Percentiles rank a stretch among this genome's conserved stretches.
phyloP scores from a whole-genome alignment of 2,888 invertebrate species.

The Noctua fimbriata region DNA sequence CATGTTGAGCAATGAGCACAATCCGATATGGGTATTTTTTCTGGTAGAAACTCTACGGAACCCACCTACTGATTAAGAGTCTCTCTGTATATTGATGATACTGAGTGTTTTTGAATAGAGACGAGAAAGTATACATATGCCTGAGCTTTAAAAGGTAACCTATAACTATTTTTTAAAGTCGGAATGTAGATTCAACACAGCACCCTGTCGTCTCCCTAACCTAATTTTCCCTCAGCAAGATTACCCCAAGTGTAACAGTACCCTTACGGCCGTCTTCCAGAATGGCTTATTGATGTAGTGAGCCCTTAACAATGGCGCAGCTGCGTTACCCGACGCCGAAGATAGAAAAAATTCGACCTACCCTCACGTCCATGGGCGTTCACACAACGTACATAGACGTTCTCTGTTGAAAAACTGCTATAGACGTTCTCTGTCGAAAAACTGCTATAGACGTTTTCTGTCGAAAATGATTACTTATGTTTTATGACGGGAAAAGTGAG shows the following conservation, averaged over 20 bases:
- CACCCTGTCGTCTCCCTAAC: background rate
- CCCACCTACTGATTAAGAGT: background rate
- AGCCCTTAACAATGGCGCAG: conserved; percentile 82
- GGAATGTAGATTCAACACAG: background rate
- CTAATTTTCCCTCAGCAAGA: background rate
- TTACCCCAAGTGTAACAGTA: conserved; percentile 57
- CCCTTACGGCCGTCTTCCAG: conserved; percentile 77
- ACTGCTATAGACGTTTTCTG: conserved; percentile 9
- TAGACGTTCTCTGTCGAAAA: conserved; percentile 29
- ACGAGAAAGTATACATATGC: background rate
- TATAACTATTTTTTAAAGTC: background rate
- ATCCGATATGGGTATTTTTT: background rate
- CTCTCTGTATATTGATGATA: no score
- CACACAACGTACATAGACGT: conserved; percentile 5
- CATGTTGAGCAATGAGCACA: background rate
- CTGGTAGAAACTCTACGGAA: background rate
- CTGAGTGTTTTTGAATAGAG: no score
- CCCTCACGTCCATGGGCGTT: conserved; percentile 62
- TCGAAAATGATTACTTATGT: conserved; percentile 66
- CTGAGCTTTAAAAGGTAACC: background rate
- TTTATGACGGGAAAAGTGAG: conserved; percentile 58
- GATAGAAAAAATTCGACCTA: conserved; percentile 72
- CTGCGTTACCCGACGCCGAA: conserved; percentile 72
- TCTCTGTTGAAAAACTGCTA: conserved; percentile 38
- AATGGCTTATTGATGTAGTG: conserved; percentile 87